These are phyloP conservation scores for Berghia stephanieae DNA, from an alignment of 1,140 invertebrate species.

Conservation along the genomic window DNA sequence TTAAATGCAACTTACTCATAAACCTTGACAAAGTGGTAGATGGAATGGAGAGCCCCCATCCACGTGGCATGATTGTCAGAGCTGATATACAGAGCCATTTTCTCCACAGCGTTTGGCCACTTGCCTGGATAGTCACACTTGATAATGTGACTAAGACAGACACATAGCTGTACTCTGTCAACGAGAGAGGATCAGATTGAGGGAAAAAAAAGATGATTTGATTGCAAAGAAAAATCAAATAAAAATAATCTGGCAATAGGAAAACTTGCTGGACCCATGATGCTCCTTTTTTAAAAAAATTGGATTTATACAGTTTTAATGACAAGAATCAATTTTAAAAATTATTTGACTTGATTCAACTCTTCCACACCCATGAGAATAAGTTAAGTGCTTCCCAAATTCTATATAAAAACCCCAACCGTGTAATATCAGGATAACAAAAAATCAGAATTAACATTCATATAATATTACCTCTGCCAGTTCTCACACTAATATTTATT, in stretches of 20 bases:
- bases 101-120: constrained; percentile 96
- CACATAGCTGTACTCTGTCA: constrained; percentile 85
- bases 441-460: too few relatives aligned
- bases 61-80: constrained; percentile 83
- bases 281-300: background rate
- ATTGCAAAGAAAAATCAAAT: background rate
- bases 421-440: too few relatives aligned
- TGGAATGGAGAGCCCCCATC: constrained; percentile 89
- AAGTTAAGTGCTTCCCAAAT: too few relatives aligned
- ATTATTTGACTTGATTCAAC: too few relatives aligned
- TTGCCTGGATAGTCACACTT: constrained; percentile 95
- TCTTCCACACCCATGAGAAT: too few relatives aligned
- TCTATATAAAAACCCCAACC: too few relatives aligned
- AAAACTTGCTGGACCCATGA: background rate
- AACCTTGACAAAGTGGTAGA: constrained; percentile 96
- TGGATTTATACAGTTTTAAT: too few relatives aligned
- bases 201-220: background rate
- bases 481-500: too few relatives aligned
- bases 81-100: constrained; percentile 85
- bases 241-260: background rate
- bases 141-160: constrained; percentile 90
- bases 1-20: constrained; percentile 83
- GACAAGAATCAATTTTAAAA: too few relatives aligned
- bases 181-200: background rate
- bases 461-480: too few relatives aligned